Evolutionary conservation across 1,140 invertebrate species (phyloP).

Genomic region (Drosophila nikananu): DNA sequence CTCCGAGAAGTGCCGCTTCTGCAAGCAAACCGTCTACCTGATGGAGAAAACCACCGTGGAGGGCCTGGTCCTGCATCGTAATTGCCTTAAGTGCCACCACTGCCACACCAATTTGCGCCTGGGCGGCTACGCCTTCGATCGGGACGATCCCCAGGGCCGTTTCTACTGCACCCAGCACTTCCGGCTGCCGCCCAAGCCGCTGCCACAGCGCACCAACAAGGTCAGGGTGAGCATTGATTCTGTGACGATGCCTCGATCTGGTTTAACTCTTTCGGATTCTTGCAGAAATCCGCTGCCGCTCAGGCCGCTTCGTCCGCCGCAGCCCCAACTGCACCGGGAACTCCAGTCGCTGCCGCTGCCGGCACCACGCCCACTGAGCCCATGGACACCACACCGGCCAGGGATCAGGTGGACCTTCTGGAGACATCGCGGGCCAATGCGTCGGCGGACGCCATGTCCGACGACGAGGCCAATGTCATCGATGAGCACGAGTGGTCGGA

Average conservation of each 20-base stretch:
- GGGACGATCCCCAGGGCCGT: slow-evolving; percentile 90
- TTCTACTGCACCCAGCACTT: slow-evolving; percentile 95
- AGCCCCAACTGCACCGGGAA: background rate
- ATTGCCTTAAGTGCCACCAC: slow-evolving; percentile 90
- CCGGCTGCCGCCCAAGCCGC: slow-evolving; percentile 87
- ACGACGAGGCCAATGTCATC: slow-evolving; percentile 90
- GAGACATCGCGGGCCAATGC: slow-evolving; percentile 86
- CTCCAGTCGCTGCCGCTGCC: slow-evolving; percentile 7
- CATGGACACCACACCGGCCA: slow-evolving; percentile 56
- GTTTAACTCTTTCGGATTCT: background rate
- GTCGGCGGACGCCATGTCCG: slow-evolving; percentile 87
- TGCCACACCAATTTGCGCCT: slow-evolving; percentile 85
- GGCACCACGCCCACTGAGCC: slow-evolving; percentile 17
- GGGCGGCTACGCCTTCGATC: slow-evolving; percentile 90
- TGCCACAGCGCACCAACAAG: slow-evolving; percentile 71
- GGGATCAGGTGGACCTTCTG: slow-evolving; percentile 87
- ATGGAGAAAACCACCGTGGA: slow-evolving; percentile 95
- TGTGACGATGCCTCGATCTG: too few species aligned
- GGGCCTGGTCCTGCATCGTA: slow-evolving; percentile 94
- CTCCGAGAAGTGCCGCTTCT: slow-evolving; percentile 94
- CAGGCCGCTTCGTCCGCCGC: slow-evolving; percentile 37
- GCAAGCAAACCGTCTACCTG: slow-evolving; percentile 94
- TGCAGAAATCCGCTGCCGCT: slow-evolving; percentile 51
- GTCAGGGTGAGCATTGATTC: slow-evolving; percentile 47
- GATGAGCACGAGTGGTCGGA: slow-evolving; percentile 98